Base-by-base conservation (phyloP, 2,888 invertebrate species). In the Fragum fragum region DNA sequence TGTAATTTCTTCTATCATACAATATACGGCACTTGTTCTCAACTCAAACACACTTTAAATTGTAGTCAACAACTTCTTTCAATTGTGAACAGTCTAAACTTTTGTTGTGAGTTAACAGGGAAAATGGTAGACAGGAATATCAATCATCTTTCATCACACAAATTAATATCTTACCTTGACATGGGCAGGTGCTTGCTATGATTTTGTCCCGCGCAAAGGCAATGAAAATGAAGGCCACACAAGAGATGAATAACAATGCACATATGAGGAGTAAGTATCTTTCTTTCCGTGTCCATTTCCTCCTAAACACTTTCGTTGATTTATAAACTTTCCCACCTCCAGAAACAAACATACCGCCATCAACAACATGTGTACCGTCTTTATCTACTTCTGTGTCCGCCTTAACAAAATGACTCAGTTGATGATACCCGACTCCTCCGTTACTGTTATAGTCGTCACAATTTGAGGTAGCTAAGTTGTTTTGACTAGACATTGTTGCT, bases 191-290 rank as follows among this genome's bases (percentile, higher is more conserved):
- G 28, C 26, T 53, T 26, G 71, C 28, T n/a, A 72, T 23, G 52
- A 66, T 63, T 53, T 72, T 63, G 63, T 88, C 84, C 53, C 81
- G 76, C 11, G 87, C 82, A 63, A 91, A 91, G 74, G 90, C 91
- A 53, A 92, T 81, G 29, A 87, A 73, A 55, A 91, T 74, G 68
- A 92, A 91, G 36, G 86, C 88, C 66, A 91, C 69, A 75, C 90
- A 90, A 3, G 90, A 88, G 59, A 89, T 59, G 59, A 91, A 87
- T 47, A 91, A 76, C 42, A 91, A 66, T n/a, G 78, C 63, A 82
- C 89, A 90, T 21, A 90, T 73, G 14, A 81, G 59, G 28, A 86
- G 73, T 55, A 91, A 71, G 72, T 89, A 91, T 63, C 89, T 87
- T 76, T 91, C 91, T 16, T 89, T 75, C n/a, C 73, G 79, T 7